phyloP scores from a whole-genome alignment of 1,140 invertebrate species.

The Aricia agestis region DNA sequence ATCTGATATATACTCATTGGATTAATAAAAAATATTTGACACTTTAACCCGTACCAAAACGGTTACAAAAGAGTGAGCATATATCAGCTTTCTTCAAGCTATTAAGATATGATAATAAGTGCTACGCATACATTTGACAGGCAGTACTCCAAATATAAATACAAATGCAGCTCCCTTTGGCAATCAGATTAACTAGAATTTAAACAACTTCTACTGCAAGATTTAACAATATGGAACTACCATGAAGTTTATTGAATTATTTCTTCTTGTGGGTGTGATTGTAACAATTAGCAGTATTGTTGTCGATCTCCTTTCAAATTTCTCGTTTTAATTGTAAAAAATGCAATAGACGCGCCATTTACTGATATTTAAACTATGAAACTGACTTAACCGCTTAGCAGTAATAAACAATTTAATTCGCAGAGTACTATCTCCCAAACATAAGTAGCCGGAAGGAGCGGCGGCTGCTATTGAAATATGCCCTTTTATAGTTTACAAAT shows the following conservation, averaged over 20 bases:
- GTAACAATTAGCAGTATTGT: too few relatives aligned
- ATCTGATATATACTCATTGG: constrained; percentile 56
- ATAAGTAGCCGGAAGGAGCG: constrained; percentile 1
- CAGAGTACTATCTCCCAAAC: constrained; percentile 7
- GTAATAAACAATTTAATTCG: neutral
- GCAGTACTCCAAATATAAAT: constrained; percentile 57
- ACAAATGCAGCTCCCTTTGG: constrained; percentile 69
- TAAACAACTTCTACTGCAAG: constrained; percentile 19
- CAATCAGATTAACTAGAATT: constrained; percentile 44
- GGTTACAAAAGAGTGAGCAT: constrained; percentile 43
- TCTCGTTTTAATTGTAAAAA: neutral
- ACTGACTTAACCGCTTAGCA: neutral
- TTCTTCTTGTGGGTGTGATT: too few relatives aligned
- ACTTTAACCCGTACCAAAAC: constrained; percentile 15
- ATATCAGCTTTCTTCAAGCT: constrained; percentile 55
- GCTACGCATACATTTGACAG: constrained; percentile 33
- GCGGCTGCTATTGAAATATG: constrained; percentile 39
- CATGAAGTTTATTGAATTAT: too few relatives aligned
- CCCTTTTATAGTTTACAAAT: constrained; percentile 55
- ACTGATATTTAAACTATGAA: neutral
- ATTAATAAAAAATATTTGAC: constrained; percentile 22
- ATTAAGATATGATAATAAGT: constrained; percentile 59
- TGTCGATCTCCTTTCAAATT: too few relatives aligned
- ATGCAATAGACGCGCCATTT: neutral
- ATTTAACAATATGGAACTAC: neutral